phyloP scores from a whole-genome alignment of 2,797 vertebrate genomes.

The Hydrophis major region DNA sequence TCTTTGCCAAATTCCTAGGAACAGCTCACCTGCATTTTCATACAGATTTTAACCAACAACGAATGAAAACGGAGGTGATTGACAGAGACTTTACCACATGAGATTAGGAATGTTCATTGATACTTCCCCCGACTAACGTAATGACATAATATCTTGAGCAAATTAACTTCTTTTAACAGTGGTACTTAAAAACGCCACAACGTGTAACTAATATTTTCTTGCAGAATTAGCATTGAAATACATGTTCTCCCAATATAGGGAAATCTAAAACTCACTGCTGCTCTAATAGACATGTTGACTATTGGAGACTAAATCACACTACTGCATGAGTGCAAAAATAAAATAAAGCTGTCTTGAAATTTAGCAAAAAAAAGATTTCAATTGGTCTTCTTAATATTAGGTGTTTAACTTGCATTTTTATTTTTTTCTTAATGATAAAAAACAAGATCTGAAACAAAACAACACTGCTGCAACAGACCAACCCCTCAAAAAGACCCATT shows the following conservation, averaged over 20 bases:
- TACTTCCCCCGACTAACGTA: neutral
- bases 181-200: neutral
- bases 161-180: neutral
- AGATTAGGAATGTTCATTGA: neutral
- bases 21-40: neutral
- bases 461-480: neutral
- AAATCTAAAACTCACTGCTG: neutral
- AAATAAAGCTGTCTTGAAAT: neutral
- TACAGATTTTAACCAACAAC: neutral
- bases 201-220: neutral
- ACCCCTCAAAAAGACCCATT: neutral
- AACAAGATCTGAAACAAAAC: conserved; percentile 27
- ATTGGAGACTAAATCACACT: neutral
- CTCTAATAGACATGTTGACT: neutral
- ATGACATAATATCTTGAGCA: neutral
- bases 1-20: neutral
- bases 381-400: neutral
- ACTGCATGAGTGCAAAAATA: neutral
- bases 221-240: neutral
- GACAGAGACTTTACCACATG: neutral
- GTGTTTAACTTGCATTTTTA: conserved; percentile 6
- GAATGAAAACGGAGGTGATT: neutral
- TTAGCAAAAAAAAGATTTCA: conserved; percentile 3
- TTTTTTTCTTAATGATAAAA: conserved; percentile 23
- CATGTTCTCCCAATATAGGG: neutral